These are phyloP conservation scores for Sturmia bella DNA, from an alignment of 2,888 invertebrate genomes.

Conservation along the genomic window DNA sequence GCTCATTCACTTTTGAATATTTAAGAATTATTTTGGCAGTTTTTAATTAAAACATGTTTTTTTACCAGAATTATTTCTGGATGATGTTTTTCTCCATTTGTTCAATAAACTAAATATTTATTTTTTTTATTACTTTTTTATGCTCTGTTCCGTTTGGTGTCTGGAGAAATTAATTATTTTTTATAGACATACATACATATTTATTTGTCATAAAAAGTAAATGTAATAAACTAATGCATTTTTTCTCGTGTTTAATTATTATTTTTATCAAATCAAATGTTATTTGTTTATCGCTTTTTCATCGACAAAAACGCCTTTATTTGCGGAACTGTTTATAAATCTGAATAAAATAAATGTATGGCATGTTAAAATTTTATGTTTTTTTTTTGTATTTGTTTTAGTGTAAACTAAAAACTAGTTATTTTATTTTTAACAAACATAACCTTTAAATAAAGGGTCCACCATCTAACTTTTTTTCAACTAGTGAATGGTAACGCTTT, in stretches of 20 bases:
- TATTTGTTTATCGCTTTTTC: slow-evolving; percentile 5
- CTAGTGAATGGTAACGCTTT: too few species aligned
- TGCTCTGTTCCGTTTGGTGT: not conserved
- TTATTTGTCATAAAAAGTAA: slow-evolving; percentile 1
- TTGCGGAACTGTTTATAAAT: slow-evolving; percentile 8
- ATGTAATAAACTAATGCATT: not conserved
- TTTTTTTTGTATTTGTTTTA: not conserved
- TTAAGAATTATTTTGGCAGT: too few species aligned
- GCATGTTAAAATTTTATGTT: not conserved
- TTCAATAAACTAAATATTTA: too few species aligned
- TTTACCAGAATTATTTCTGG: too few species aligned
- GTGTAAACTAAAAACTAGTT: not conserved
- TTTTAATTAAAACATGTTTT: too few species aligned
- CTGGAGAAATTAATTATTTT: not conserved
- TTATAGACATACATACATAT: not conserved
- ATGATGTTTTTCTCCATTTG: too few species aligned
- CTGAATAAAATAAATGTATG: not conserved
- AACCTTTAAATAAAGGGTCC: too few species aligned
- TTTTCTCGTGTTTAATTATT: slow-evolving; percentile 24
- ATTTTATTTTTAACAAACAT: too few species aligned
- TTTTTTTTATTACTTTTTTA: too few species aligned
- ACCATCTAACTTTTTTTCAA: too few species aligned
- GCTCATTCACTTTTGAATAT: too few species aligned
- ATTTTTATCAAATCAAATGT: slow-evolving; percentile 21
- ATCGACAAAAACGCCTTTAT: slow-evolving; percentile 25